Evolutionary conservation across 2,113 vertebrate genomes (phyloP), one percentile per base, ranked within the genome.

Genomic region (Nettapus auritus): DNA sequence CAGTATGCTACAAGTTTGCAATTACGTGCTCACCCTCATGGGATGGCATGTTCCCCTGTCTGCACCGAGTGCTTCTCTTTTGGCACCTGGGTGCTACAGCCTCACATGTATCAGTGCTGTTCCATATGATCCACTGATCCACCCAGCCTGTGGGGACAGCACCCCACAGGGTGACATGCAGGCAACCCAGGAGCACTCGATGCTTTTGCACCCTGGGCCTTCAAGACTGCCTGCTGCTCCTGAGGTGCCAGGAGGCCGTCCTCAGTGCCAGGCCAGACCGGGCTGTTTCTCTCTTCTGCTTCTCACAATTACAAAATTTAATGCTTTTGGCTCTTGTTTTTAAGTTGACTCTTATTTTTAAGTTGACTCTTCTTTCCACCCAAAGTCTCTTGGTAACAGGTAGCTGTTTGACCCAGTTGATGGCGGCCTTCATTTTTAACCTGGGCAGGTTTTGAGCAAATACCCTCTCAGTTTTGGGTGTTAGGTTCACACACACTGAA

Each of bases 61-160:
- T 53, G 12, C 11, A 11, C n/a, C 63, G 8, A 6, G 8, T n/a
- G 7, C 42, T 13, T 67, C 26, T 6, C 9, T 12, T 38, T 28
- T 20, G 60, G n/a, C 17, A 5, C 3, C 1, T 4, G 50, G 36
- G 3, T 44, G 46, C 81, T 83, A n/a, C 50, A 20, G 34, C 46
- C 56, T 56, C 10, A 3, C 8, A 46, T 1, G 1, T 62, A 22
- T 22, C 40, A 9, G 33, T 48, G 42, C 31, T 69, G 8, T 40
- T 76, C 52, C 22, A 18, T 33, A 0, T 1, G 0, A 3, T 33
- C 33, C 2, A 1, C 21, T n/a, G 12, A 62, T 3, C 6, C 40
- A 5, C 21, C 26, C 31, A 3, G 60, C 8, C 56, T 48, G 55
- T 2, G 42, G 46, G 44, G 57, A 9, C 4, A 23, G 55, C n/a